Conservation (phyloP, 30 jellyfish, hydroid and myxozoan species). For the Aurelia aurita complex sp. Pacific region DNA sequence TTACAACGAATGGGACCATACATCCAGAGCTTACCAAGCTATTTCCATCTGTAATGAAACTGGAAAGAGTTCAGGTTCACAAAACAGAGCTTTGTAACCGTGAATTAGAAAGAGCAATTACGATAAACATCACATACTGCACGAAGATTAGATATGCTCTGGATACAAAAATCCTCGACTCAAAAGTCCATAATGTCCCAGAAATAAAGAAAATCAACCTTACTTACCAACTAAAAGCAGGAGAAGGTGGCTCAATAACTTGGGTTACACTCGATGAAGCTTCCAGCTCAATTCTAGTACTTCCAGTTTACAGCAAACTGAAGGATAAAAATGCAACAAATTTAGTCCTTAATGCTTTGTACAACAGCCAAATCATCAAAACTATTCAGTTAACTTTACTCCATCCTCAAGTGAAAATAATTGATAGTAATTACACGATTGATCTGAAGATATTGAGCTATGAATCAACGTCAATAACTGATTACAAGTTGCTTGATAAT, state of each 20-base stretch:
- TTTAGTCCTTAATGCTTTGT: constrained; percentile 11
- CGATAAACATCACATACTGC: constrained; percentile 20
- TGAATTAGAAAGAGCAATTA: background rate
- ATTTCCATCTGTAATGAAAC: background rate
- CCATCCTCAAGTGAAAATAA: background rate
- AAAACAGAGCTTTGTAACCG: constrained; percentile 14
- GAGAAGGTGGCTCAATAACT: constrained; percentile 10
- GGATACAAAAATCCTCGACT: background rate
- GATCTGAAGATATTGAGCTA: constrained; percentile 36
- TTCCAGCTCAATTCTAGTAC: background rate
- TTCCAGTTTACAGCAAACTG: constrained; percentile 28
- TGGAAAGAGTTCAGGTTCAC: constrained; percentile 7
- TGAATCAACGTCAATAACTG: background rate
- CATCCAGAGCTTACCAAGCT: background rate
- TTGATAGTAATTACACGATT: constrained; percentile 15
- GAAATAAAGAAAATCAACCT: background rate
- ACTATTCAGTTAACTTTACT: constrained; percentile 2
- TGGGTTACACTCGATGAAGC: constrained; percentile 8
- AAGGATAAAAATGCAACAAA: constrained; percentile 6
- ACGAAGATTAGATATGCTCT: constrained; percentile 3
- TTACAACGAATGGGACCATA: background rate
- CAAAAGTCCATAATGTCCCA: constrained; percentile 1
- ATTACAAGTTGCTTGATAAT: constrained; percentile 18
- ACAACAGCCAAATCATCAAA: background rate
- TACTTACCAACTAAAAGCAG: background rate